Conservation (phyloP, 2,797 vertebrate species). For the Falco naumanni region DNA sequence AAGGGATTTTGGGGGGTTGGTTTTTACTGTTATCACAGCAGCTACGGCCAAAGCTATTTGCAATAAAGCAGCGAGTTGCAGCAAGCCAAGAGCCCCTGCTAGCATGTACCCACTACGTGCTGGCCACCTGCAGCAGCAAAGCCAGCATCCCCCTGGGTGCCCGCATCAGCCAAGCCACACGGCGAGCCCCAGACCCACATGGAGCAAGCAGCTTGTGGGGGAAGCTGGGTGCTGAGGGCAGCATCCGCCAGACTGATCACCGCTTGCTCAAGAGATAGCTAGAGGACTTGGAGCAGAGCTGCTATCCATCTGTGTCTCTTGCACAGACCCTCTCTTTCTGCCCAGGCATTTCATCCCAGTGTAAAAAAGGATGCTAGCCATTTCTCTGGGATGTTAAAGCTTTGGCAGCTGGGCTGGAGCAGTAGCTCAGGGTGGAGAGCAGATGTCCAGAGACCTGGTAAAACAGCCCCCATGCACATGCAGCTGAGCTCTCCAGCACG, state of each 20-base stretch:
- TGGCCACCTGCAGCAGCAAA: neutral
- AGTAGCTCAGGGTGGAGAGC: neutral
- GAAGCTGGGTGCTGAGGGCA: fast-evolving
- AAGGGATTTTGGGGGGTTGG: neutral
- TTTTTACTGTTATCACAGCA: neutral
- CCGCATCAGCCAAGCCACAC: fast-evolving
- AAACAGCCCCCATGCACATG: fast-evolving
- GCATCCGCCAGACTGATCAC: neutral
- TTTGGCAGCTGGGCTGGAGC: neutral
- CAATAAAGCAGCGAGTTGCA: neutral
- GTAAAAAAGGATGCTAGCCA: neutral
- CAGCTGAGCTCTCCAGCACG: neutral
- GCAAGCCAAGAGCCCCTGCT: neutral
- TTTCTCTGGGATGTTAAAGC: neutral
- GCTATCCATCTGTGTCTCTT: neutral
- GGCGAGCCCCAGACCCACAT: fast-evolving
- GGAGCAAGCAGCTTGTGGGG: fast-evolving
- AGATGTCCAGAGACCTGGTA: neutral
- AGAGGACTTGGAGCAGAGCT: neutral
- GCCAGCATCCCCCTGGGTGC: neutral
- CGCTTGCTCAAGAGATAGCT: neutral
- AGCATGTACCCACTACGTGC: fast-evolving
- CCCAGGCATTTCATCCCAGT: neutral
- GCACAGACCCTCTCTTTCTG: neutral
- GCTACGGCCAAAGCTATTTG: slow-evolving; percentile 4